Base-by-base conservation (phyloP, 2,888 invertebrate genomes). In the Aplocera efformata region DNA sequence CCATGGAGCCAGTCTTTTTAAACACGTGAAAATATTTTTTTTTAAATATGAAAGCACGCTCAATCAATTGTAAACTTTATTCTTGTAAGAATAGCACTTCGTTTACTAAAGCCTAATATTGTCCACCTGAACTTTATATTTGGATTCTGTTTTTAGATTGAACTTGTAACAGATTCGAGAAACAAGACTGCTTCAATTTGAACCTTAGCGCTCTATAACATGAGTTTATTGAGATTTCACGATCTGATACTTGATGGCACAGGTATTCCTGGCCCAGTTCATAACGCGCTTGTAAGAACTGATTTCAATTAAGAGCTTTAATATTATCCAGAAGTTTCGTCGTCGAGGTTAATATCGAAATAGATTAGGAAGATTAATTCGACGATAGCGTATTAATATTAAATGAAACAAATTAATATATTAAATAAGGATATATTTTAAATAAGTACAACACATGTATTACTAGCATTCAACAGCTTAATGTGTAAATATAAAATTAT, bases 401-500 rank as follows among this genome's bases (percentile, higher is more conserved):
- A n/a, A 22, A 30, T 8, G 40, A 52, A 53, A 54, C 55, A 56
- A 54, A 48, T 52, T 53, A 30, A n/a, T 48, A 53, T 60, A 58
- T 63, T 73, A 75, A 77, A 77, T 78, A 78, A 72, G 76, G 74
- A 80, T 79, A 80, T 78, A 81, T 79, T 81, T 82, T 48, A 48
- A 41, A 52, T 53, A 53, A 75, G 81, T 80, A 79, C 73, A 82
- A 76, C 79, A 72, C 79, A 37, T 35, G 37, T 43, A 40, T 10
- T 33, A 41, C 41, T 43, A 69, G 70, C 74, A 63, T 67, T 75
- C 66, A 74, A 74, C 72, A 72, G 65, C 70, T 70, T 72, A 77
- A 68, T 65, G 75, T 79, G 48, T 48, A 39, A 33, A 44, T 75
- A 76, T 42, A 73, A 76, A 71, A 56, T 32, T 36, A 47, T 42